phyloP scores from a whole-genome alignment of 2,888 invertebrate species.

The Sepioteuthis lessoniana region DNA sequence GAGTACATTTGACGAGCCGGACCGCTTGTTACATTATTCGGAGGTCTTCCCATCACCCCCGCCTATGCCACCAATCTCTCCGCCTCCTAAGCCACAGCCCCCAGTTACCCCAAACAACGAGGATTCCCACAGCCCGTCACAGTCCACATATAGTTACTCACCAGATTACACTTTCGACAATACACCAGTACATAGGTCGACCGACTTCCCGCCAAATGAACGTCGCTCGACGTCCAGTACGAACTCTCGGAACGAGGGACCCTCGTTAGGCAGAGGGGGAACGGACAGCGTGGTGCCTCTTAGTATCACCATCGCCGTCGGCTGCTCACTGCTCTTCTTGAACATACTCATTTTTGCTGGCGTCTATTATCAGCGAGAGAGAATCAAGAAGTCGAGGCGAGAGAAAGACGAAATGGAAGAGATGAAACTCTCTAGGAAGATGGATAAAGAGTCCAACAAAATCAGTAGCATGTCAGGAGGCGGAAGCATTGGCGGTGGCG shows the following conservation, averaged over 20 bases:
- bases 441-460: constrained; percentile 53
- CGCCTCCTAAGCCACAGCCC: constrained; percentile 50
- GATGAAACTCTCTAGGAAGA: constrained; percentile 52
- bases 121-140: background rate
- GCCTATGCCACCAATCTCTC: constrained; percentile 62
- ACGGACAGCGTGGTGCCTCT: constrained; percentile 64
- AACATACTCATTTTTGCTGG: constrained; percentile 95
- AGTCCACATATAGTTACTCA: constrained; percentile 49
- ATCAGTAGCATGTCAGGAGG: constrained; percentile 36
- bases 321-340: constrained; percentile 90
- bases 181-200: constrained; percentile 35
- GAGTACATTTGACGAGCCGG: constrained; percentile 87
- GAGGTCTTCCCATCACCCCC: constrained; percentile 68
- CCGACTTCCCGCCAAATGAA: constrained; percentile 51
- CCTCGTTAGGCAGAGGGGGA: constrained; percentile 40
- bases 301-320: constrained; percentile 85
- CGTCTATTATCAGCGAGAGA: constrained; percentile 87
- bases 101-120: constrained; percentile 47
- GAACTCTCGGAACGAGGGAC: background rate
- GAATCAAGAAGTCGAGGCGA: constrained; percentile 65
- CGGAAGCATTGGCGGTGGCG: constrained; percentile 42
- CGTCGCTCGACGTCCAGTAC: constrained; percentile 41
- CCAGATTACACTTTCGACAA: constrained; percentile 48
- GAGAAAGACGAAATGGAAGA: constrained; percentile 54
- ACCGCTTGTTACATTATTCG: constrained; percentile 79